These are phyloP conservation scores for Nannoperca obscura DNA, from an alignment of 2,797 vertebrate genomes.

Conservation along the genomic window DNA sequence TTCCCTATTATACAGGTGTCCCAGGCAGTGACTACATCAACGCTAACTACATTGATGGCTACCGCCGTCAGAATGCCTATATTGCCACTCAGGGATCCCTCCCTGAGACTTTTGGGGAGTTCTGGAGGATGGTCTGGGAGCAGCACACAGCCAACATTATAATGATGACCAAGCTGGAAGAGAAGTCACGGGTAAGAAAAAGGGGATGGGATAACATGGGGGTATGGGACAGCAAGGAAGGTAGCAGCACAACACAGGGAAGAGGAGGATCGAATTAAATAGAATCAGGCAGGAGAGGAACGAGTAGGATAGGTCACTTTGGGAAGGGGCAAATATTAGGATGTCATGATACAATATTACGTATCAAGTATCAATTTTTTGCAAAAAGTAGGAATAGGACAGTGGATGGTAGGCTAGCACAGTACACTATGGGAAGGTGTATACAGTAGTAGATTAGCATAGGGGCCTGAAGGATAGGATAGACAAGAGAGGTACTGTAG, in stretches of 20 bases:
- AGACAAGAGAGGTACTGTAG: neutral
- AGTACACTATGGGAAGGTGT: neutral
- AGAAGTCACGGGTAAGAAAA: conserved; percentile 94
- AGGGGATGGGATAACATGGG: conserved; percentile 3
- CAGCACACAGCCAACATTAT: conserved; percentile 96
- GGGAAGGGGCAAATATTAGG: neutral
- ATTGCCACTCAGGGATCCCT: conserved; percentile 97
- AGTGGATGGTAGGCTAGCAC: neutral
- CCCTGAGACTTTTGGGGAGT: conserved; percentile 97
- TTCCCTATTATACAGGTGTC: conserved; percentile 85
- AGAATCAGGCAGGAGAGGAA: neutral
- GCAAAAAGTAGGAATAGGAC: neutral
- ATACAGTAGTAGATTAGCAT: neutral
- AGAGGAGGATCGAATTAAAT: conserved; percentile 65
- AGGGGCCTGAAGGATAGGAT: neutral
- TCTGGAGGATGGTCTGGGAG: conserved; percentile 99
- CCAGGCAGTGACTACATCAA: conserved; percentile 98
- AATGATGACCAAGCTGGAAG: conserved; percentile 99
- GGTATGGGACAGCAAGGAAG: neutral
- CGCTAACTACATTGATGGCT: conserved; percentile 97
- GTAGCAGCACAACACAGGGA: conserved; percentile 79
- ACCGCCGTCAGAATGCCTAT: conserved; percentile 97
- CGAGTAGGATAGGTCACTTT: neutral
- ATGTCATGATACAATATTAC: neutral
- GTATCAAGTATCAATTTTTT: neutral